phyloP scores from a whole-genome alignment of 2,113 vertebrate genomes.

The Pteronura brasiliensis region DNA sequence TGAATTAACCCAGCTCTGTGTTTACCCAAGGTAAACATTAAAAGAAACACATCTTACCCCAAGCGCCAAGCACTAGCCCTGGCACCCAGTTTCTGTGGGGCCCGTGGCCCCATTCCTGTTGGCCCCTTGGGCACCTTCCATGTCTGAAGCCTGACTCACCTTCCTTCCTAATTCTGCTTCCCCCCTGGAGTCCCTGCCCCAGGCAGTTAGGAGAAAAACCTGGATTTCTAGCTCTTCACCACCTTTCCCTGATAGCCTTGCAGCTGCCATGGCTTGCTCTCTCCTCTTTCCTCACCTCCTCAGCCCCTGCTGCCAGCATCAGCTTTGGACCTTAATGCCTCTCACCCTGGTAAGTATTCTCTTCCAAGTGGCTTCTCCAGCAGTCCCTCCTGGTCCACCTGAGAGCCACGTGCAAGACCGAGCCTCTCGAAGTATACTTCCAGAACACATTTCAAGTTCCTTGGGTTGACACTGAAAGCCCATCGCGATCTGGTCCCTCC shows the following conservation, averaged over 20 bases:
- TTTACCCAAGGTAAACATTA: not conserved
- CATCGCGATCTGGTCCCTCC: no score
- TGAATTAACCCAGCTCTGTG: not conserved
- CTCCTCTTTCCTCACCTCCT: not conserved
- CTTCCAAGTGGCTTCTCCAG: not conserved
- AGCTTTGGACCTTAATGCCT: not conserved
- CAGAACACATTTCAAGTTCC: not conserved
- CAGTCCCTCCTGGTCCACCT: not conserved
- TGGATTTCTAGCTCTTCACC: not conserved
- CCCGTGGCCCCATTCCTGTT: not conserved
- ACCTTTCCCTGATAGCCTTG: not conserved
- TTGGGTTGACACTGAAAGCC: not conserved
- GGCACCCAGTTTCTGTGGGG: not conserved
- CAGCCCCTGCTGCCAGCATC: not conserved
- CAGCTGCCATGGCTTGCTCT: not conserved
- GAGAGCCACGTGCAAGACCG: not conserved
- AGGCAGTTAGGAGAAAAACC: not conserved
- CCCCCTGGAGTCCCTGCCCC: not conserved
- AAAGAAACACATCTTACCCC: not conserved
- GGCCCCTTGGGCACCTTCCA: not conserved
- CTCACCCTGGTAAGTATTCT: not conserved
- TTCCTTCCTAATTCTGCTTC: not conserved
- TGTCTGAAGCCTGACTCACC: not conserved
- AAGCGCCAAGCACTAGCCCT: not conserved
- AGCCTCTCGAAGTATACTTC: not conserved